Conservation (phyloP, 2,797 vertebrate species). For the Thunnus albacares region DNA sequence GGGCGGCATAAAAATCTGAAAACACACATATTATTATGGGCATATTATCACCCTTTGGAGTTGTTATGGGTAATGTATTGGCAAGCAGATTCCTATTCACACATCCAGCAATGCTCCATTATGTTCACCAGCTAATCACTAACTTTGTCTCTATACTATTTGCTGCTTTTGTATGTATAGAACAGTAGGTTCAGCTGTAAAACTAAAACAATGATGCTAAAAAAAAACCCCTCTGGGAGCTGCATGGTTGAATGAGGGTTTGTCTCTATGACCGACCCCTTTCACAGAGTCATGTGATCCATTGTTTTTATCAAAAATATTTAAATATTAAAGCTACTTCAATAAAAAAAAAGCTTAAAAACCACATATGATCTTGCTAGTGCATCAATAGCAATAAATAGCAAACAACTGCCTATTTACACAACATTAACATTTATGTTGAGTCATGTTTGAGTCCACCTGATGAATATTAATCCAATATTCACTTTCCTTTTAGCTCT, state of each 20-base stretch:
- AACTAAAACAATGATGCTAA: too few species aligned
- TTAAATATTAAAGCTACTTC: too few species aligned
- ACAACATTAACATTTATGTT: background rate
- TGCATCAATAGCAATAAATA: too few species aligned
- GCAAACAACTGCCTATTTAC: too few species aligned
- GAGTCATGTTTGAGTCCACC: background rate
- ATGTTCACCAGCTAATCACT: background rate
- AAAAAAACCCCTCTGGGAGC: background rate
- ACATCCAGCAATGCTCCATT: background rate
- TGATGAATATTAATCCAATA: background rate
- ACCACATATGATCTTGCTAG: too few species aligned
- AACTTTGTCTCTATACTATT: background rate
- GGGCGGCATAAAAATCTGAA: background rate
- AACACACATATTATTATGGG: background rate
- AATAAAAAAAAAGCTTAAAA: too few species aligned
- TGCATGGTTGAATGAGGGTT: too few species aligned
- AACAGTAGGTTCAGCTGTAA: too few species aligned
- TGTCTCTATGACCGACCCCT: too few species aligned
- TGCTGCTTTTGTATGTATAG: too few species aligned
- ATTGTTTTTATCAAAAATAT: too few species aligned
- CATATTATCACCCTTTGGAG: background rate
- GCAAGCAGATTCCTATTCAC: background rate
- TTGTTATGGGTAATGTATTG: background rate
- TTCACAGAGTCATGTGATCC: too few species aligned
- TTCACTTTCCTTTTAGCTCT: background rate